Conservation (phyloP, 2,888 invertebrate species). For the Petrolisthes cinctipes region DNA sequence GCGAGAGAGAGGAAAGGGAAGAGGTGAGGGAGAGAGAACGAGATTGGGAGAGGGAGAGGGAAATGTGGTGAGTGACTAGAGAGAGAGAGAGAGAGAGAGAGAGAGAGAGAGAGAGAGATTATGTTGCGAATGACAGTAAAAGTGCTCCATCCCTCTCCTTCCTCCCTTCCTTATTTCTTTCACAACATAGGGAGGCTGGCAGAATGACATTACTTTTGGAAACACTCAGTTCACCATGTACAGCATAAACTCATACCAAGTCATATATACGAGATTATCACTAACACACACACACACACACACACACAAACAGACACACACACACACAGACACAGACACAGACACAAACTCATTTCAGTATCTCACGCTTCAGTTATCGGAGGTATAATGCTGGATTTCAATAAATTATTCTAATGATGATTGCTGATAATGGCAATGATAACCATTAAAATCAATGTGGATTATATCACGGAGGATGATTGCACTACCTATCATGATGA, state of each 20-base stretch:
- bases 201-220: conserved; percentile 8
- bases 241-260: too few relatives aligned
- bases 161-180: neutral
- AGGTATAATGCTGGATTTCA: too few relatives aligned
- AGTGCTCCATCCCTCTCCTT: neutral
- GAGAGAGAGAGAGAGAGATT: too few relatives aligned
- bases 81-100: too few relatives aligned
- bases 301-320: too few relatives aligned
- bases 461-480: neutral
- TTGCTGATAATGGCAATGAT: neutral
- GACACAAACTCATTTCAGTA: too few relatives aligned
- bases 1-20: neutral
- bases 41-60: neutral
- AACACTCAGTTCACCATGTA: too few relatives aligned
- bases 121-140: neutral
- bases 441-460: neutral
- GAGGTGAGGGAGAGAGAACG: neutral
- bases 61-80: neutral
- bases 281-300: too few relatives aligned
- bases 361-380: neutral
- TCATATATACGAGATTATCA: too few relatives aligned
- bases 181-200: conserved; percentile 11
- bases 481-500: neutral
- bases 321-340: conserved; percentile 14
- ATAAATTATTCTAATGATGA: neutral